A percentile compares a stretch with the other conserved stretches of the same genome.
These are phyloP conservation scores for Archegozetes longisetosus DNA, from an alignment of 1,140 invertebrate species.

Conservation along the genomic window DNA sequence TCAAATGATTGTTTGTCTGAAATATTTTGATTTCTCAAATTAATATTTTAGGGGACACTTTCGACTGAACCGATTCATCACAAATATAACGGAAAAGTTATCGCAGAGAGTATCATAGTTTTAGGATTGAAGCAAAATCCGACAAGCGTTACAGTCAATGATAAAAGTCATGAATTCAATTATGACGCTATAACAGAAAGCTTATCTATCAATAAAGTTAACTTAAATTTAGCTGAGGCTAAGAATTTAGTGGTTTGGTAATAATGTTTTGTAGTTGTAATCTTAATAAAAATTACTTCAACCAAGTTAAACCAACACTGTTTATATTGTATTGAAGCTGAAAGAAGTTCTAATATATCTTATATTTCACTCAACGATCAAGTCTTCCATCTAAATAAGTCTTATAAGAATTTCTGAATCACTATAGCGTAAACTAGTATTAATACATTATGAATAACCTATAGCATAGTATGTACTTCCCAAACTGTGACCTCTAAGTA, in stretches of 20 bases:
- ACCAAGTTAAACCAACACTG: no score
- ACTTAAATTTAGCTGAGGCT: background rate
- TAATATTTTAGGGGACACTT: background rate
- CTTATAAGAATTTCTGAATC: no score
- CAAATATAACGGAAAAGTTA: background rate
- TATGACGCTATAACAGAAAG: background rate
- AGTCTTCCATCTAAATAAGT: no score
- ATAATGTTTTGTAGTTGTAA: background rate
- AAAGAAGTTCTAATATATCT: no score
- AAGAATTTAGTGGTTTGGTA: background rate
- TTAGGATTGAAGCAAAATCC: background rate
- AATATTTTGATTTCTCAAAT: background rate
- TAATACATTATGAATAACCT: no score
- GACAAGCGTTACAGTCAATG: background rate
- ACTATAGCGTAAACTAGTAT: no score
- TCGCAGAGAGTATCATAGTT: background rate
- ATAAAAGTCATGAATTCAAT: background rate
- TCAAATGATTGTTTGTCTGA: background rate
- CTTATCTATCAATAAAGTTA: background rate
- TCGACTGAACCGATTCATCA: background rate
- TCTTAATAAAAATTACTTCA: no score
- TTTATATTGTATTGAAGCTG: no score
- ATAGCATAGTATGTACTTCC: no score
- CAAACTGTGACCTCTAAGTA: no score
- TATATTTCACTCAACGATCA: no score